Conservation (phyloP, 2,797 vertebrate species). For the Dermochelys coriacea region DNA sequence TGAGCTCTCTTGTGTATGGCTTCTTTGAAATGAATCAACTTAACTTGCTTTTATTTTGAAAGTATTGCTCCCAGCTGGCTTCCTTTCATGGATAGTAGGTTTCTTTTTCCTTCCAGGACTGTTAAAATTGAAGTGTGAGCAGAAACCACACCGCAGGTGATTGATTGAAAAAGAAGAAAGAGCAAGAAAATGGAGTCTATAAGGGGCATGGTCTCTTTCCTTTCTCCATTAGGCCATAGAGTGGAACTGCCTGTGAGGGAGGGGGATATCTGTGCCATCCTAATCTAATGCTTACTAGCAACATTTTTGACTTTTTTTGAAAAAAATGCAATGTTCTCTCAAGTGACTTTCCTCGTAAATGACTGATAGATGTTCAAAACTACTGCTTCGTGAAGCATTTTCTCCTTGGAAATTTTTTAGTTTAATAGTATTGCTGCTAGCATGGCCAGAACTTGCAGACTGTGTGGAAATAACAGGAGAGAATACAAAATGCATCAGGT, state of each 20-base stretch:
- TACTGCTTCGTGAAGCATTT: not conserved
- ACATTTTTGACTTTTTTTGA: not conserved
- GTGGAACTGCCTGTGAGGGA: not conserved
- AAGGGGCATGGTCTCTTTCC: not conserved
- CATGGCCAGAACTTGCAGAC: not conserved
- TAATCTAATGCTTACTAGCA: not conserved
- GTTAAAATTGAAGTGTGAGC: not conserved
- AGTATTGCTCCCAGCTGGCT: not conserved
- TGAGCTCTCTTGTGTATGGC: not conserved
- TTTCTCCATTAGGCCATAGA: not conserved
- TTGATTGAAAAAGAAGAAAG: not conserved
- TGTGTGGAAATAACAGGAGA: not conserved
- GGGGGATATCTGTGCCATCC: not conserved
- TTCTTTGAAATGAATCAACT: not conserved
- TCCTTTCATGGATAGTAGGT: not conserved
- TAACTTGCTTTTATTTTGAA: not conserved
- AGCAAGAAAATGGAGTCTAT: not conserved
- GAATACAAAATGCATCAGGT: not conserved
- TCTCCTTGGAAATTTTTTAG: not conserved
- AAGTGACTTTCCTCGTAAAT: not conserved
- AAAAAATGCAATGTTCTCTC: not conserved
- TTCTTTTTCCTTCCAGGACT: not conserved
- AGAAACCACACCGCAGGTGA: not conserved
- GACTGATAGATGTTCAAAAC: not conserved
- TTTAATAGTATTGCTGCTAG: not conserved